These are phyloP conservation scores for Eristalis intricaria DNA, from an alignment of 2,888 invertebrate genomes.

Conservation along the genomic window DNA sequence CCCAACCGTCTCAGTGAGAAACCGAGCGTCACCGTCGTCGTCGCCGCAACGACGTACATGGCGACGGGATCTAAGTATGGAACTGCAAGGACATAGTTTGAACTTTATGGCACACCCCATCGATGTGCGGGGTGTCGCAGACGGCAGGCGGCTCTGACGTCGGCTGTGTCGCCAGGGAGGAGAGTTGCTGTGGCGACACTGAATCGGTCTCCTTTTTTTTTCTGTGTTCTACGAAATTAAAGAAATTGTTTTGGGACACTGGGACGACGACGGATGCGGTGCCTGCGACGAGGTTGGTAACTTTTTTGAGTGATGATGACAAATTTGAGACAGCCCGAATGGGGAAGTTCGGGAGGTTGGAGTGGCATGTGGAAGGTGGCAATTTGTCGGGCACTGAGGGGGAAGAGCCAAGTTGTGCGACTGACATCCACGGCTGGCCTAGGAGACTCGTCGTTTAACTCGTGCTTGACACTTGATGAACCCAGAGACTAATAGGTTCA, in stretches of 20 bases:
- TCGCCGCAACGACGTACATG: neutral
- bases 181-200: constrained; percentile 2
- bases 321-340: constrained; percentile 34
- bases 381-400: neutral
- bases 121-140: neutral
- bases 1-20: neutral
- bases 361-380: neutral
- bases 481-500: no score
- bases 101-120: constrained; percentile 12
- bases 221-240: constrained; percentile 10
- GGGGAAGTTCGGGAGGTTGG: neutral
- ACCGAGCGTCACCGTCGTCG: neutral
- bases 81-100: constrained; percentile 52
- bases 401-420: neutral
- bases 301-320: constrained; percentile 47
- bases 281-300: neutral
- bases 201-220: constrained; percentile 4
- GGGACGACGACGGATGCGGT: constrained; percentile 6
- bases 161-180: neutral
- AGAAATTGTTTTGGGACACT: constrained; percentile 29
- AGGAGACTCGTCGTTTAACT: no score
- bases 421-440: neutral
- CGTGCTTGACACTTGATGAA: no score
- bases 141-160: neutral
- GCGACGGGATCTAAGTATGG: neutral